Evolutionary conservation across 2,113 vertebrate species (phyloP), one percentile per base, ranked within the genome.

Genomic region (Enhydra lutris): DNA sequence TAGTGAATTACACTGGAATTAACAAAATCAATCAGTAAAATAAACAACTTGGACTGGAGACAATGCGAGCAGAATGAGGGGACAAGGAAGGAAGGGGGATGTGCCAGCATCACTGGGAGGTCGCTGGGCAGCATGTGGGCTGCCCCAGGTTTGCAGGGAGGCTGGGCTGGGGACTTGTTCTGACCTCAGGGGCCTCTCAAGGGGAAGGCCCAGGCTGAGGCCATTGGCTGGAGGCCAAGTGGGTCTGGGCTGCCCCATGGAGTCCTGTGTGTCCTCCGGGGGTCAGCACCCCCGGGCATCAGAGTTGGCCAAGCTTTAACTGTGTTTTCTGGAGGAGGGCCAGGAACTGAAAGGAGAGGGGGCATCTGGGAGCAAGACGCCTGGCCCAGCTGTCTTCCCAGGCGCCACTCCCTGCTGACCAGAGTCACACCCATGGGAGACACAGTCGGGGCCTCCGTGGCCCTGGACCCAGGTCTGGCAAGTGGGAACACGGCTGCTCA

Each of bases 81-180:
- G 39, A 47, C 14, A 9, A 36, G 13, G 59, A 29, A 42, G 73
- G 24, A 76, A 36, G 34, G 34, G 34, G 34, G 67, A 21, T 10
- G 18, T 8, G 67, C 18, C 34, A 36, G 1, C 3, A 3, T n/a
- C 59, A 8, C 26, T 4, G 73, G 67, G 50, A 20, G 81, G 61
- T 0, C 1, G 3, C 52, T 1, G 13, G 12, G 10, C 63, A 1
- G 1, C 1, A 1, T 26, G 23, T 13, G 52, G 55, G 4, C 0
- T 4, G 59, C 36, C 2, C 4, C 1, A 34, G 14, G 5, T 61
- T 69, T 61, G n/a, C 9, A 3, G 47, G 7, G 7, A 71, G 45
- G 4, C 1, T 1, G 26, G 63, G 73, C 52, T 29, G 42, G 52
- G 24, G n/a, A 1, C 13, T 10, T 52, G 47, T 20, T 45, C 26